A percentile compares a stretch with the other conserved stretches of the same genome.
phyloP scores from a whole-genome alignment of 2,797 vertebrate species.

The Sebastes trivittatus region DNA sequence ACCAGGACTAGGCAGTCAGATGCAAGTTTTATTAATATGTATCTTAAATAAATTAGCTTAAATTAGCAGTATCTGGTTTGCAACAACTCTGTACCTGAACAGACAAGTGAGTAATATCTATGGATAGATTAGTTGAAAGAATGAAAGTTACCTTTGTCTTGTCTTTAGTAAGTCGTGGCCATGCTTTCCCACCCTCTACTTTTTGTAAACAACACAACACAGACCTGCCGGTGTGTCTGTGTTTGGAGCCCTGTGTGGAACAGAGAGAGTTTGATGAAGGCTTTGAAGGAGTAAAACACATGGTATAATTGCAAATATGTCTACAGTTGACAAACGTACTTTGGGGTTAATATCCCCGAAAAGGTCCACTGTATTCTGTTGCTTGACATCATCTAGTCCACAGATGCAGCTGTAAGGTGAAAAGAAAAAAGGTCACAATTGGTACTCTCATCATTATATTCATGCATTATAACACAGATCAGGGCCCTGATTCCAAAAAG shows the following conservation, averaged over 20 bases:
- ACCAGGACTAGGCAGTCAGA: background rate
- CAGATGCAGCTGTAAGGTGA: slow-evolving; percentile 76
- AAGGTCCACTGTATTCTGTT: slow-evolving; percentile 81
- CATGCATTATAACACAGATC: background rate
- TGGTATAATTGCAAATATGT: background rate
- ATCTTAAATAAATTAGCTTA: background rate
- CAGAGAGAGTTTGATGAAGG: background rate
- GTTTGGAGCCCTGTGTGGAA: slow-evolving; percentile 89
- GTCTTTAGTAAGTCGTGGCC: slow-evolving; percentile 97
- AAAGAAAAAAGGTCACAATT: background rate
- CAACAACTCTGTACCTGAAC: background rate
- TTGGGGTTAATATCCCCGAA: slow-evolving; percentile 81
- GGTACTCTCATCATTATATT: background rate
- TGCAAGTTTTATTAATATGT: background rate
- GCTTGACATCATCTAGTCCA: slow-evolving; percentile 78
- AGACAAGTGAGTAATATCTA: background rate
- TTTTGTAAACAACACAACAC: slow-evolving; percentile 97
- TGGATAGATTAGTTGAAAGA: background rate
- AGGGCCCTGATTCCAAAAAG: background rate
- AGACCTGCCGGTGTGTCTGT: slow-evolving; percentile 97
- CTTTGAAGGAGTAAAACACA: background rate
- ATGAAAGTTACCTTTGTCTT: slow-evolving; percentile 87
- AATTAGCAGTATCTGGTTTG: background rate
- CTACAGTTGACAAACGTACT: slow-evolving; percentile 67
- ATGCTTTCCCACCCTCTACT: slow-evolving; percentile 91